Percentiles rank a stretch among this genome's conserved stretches.
Evolutionary conservation across 2,888 invertebrate genomes (phyloP).

Genomic region (Drosophila neotestacea): DNA sequence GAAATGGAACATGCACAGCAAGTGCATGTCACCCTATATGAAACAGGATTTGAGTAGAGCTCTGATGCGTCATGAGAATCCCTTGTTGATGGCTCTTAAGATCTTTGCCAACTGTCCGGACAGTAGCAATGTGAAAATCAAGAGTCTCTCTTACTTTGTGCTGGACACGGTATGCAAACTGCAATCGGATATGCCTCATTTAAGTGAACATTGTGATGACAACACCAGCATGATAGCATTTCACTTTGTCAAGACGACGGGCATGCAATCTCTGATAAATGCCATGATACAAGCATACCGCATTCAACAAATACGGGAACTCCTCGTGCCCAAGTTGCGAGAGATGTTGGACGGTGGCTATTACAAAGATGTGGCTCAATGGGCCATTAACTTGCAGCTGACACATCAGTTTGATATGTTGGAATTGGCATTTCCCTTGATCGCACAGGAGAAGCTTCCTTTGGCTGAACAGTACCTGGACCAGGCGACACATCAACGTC

Average conservation of each 20-base stretch:
- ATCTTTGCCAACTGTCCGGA: slow-evolving; percentile 84
- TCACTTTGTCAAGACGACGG: slow-evolving; percentile 89
- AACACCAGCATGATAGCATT: slow-evolving; percentile 90
- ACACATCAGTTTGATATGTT: slow-evolving; percentile 89
- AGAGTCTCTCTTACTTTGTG: slow-evolving; percentile 84
- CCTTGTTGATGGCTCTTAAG: slow-evolving; percentile 82
- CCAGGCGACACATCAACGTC: slow-evolving; percentile 88
- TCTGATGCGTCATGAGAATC: slow-evolving; percentile 64
- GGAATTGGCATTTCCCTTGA: slow-evolving; percentile 90
- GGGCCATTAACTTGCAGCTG: slow-evolving; percentile 88
- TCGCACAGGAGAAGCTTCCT: slow-evolving; percentile 92
- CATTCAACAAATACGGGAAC: slow-evolving; percentile 87
- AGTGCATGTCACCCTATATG: slow-evolving; percentile 66
- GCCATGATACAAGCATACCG: slow-evolving; percentile 89
- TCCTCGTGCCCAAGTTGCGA: slow-evolving; percentile 88
- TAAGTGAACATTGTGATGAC: slow-evolving; percentile 85
- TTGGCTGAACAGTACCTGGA: slow-evolving; percentile 91
- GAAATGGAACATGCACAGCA: slow-evolving; percentile 81
- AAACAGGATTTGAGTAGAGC: slow-evolving; percentile 56
- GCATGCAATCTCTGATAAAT: slow-evolving; percentile 88
- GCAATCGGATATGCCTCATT: slow-evolving; percentile 84
- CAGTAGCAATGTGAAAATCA: slow-evolving; percentile 84
- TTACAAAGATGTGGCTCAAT: slow-evolving; percentile 92
- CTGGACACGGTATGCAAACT: slow-evolving; percentile 88
- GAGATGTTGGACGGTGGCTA: slow-evolving; percentile 87